Evolutionary conservation across 1,140 invertebrate genomes (phyloP).

Genomic region (Drosophila obscura): DNA sequence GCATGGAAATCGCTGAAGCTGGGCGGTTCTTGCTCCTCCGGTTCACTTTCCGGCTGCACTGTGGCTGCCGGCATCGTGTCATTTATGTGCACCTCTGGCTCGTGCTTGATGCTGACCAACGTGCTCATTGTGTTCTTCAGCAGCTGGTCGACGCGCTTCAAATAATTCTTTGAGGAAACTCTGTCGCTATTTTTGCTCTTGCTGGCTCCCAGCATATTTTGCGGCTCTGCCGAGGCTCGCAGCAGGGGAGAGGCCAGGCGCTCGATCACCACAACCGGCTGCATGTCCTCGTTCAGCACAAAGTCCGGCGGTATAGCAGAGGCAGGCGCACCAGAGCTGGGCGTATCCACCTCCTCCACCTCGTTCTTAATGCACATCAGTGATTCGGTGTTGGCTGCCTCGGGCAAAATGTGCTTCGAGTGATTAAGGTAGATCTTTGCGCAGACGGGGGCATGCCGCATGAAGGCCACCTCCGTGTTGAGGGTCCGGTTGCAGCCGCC

Average conservation of each 20-base stretch:
- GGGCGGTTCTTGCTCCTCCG: slow-evolving; percentile 25
- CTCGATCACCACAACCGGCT: slow-evolving; percentile 69
- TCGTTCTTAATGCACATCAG: slow-evolving; percentile 75
- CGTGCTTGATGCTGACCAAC: slow-evolving; percentile 79
- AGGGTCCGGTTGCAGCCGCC: slow-evolving; percentile 68
- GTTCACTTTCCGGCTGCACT: slow-evolving; percentile 33
- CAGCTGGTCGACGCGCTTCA: slow-evolving; percentile 77
- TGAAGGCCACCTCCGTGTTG: slow-evolving; percentile 55
- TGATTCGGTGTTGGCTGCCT: slow-evolving; percentile 51
- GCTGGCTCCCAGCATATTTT: slow-evolving; percentile 27
- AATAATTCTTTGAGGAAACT: slow-evolving; percentile 69
- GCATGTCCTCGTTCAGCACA: slow-evolving; percentile 56
- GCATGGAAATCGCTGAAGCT: slow-evolving; percentile 43
- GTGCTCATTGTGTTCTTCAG: slow-evolving; percentile 76
- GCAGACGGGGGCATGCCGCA: slow-evolving; percentile 69
- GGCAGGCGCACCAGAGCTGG: background rate
- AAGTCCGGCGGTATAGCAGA: slow-evolving; percentile 24
- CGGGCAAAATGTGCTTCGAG: slow-evolving; percentile 71
- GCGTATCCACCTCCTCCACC: slow-evolving; percentile 34
- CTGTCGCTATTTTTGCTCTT: slow-evolving; percentile 50
- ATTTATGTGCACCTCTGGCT: slow-evolving; percentile 74
- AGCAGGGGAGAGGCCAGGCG: slow-evolving; percentile 61
- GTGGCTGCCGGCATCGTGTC: slow-evolving; percentile 35
- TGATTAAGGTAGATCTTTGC: slow-evolving; percentile 70
- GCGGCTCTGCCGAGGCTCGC: slow-evolving; percentile 8